Conservation (phyloP, 64 coral and sea anemone species). For the Montipora sp. region DNA sequence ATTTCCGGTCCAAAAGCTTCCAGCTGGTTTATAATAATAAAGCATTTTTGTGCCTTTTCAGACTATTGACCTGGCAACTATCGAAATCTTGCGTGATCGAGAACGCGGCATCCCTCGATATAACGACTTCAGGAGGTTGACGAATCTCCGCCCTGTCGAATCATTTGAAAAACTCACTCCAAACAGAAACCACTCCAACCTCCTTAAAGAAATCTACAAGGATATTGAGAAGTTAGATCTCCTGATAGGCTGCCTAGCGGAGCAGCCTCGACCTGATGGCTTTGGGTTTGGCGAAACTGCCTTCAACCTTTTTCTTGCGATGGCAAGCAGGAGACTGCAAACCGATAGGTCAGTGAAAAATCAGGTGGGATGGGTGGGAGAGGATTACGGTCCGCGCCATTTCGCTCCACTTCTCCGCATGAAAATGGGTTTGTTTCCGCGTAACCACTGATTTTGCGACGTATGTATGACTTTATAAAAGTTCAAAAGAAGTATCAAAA, state of each 20-base stretch:
- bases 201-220: conserved; percentile 74
- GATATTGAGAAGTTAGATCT: conserved; percentile 83
- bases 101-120: conserved; percentile 86
- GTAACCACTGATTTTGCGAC: too few relatives aligned
- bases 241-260: conserved; percentile 85
- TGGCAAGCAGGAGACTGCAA: conserved; percentile 83
- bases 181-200: conserved; percentile 58
- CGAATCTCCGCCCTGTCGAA: conserved; percentile 62
- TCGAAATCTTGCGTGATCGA: conserved; percentile 88
- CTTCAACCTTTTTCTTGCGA: conserved; percentile 84
- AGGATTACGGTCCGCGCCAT: too few relatives aligned
- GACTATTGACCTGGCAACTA: conserved; percentile 81
- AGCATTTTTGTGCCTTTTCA: neutral
- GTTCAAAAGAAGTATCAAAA: too few relatives aligned
- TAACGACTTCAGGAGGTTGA: conserved; percentile 80
- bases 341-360: conserved; percentile 71
- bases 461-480: neutral
- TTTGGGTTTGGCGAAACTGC: conserved; percentile 90
- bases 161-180: conserved; percentile 74
- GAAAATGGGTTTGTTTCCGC: too few relatives aligned
- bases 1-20: too few relatives aligned
- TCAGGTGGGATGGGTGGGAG: neutral
- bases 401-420: too few relatives aligned
- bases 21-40: neutral
- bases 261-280: conserved; percentile 78